Conservation (phyloP, 23 tunicate species). For the Oikopleura dioica region DNA sequence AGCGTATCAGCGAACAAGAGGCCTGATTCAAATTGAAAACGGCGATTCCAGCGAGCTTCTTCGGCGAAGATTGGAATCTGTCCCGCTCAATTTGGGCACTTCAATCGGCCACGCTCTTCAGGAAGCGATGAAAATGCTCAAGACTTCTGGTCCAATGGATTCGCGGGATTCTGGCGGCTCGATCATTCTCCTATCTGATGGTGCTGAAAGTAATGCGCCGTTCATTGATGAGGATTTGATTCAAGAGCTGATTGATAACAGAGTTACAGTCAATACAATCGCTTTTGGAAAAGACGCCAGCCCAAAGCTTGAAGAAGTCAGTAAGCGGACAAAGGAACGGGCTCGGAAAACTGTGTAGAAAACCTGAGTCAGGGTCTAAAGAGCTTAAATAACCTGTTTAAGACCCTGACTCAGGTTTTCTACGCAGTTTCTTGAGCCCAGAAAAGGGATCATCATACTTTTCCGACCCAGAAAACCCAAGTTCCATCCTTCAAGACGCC, state of each 20-base stretch:
- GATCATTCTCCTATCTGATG: conserved; percentile 54
- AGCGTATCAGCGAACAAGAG: conserved; percentile 10
- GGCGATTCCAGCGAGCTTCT: background rate
- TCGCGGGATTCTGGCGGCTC: conserved; percentile 34
- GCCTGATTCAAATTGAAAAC: background rate
- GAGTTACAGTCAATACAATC: conserved; percentile 29
- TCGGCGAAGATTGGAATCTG: background rate
- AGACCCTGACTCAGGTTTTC: too few species aligned
- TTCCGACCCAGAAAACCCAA: conserved; percentile 6
- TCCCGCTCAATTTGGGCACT: conserved; percentile 24
- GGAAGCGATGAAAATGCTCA: conserved; percentile 24
- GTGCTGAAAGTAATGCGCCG: conserved; percentile 43
- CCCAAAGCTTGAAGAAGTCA: conserved; percentile 29
- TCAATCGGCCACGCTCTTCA: conserved; percentile 51
- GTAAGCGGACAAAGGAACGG: conserved; percentile 16
- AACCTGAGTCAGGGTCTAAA: too few species aligned
- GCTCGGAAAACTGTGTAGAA: too few species aligned
- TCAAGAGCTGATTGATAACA: background rate
- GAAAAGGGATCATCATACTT: too few species aligned
- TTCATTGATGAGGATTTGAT: conserved; percentile 33
- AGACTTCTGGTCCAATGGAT: conserved; percentile 22
- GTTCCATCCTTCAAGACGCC: conserved; percentile 1
- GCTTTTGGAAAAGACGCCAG: conserved; percentile 45
- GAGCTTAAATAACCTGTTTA: too few species aligned
- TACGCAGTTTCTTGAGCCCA: too few species aligned